Evolutionary conservation across 2,888 invertebrate genomes (phyloP).

Genomic region (Euzophera pinguis): DNA sequence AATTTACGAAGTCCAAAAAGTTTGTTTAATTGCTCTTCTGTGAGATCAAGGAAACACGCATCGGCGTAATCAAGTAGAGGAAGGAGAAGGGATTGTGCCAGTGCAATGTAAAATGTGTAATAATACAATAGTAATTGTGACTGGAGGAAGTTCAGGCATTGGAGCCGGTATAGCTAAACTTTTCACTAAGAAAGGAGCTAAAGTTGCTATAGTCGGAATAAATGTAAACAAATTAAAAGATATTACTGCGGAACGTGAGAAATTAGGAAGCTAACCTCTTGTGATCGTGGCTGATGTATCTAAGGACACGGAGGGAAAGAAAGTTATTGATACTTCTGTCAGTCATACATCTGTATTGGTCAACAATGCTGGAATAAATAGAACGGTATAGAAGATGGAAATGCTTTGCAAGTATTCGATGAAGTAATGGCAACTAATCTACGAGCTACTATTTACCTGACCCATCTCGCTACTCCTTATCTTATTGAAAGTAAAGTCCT

Average conservation of each 20-base stretch:
- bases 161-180: slow-evolving; percentile 17
- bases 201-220: slow-evolving; percentile 15
- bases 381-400: slow-evolving; percentile 18
- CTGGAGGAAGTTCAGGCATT: slow-evolving; percentile 18
- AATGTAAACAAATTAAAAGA: slow-evolving; percentile 12
- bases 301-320: slow-evolving; percentile 21
- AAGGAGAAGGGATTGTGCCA: no score
- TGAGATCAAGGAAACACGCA: no score
- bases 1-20: no score
- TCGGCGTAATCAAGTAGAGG: no score
- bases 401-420: slow-evolving; percentile 17
- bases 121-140: slow-evolving; percentile 11
- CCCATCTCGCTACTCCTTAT: slow-evolving; percentile 88
- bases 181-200: slow-evolving; percentile 15
- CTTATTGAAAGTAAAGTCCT: slow-evolving; percentile 85
- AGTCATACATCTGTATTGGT: slow-evolving; percentile 84
- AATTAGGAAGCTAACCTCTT: slow-evolving; percentile 8
- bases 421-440: slow-evolving; percentile 87
- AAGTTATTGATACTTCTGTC: slow-evolving; percentile 80
- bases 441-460: slow-evolving; percentile 83
- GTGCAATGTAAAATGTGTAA: no score
- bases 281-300: slow-evolving; percentile 19
- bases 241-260: slow-evolving; percentile 5
- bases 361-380: slow-evolving; percentile 55
- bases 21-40: no score